A percentile compares a stretch with the other conserved stretches of the same genome.
phyloP scores from a whole-genome alignment of 2,797 vertebrate genomes.

The Sarcoramphus papa region DNA sequence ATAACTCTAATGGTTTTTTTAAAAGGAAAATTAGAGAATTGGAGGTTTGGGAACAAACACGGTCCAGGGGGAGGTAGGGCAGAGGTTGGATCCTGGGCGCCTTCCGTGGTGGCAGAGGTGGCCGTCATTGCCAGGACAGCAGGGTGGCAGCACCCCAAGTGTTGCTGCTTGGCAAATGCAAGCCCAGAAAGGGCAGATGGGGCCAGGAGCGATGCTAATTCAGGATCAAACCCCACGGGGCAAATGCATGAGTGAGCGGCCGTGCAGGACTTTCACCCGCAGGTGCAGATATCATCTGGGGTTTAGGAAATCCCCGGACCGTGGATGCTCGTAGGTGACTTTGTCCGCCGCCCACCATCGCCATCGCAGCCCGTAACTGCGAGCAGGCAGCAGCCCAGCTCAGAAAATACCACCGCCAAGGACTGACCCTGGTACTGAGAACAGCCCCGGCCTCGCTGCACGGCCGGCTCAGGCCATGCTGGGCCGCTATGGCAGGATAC shows the following conservation, averaged over 20 bases:
- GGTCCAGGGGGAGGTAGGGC: neutral
- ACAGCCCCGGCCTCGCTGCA: rapidly evolving
- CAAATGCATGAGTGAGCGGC: neutral
- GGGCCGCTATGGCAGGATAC: rapidly evolving
- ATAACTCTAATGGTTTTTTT: slow-evolving; percentile 71
- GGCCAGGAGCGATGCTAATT: neutral
- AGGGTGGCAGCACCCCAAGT: neutral
- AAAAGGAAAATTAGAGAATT: neutral
- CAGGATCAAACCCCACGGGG: neutral
- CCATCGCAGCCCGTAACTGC: rapidly evolving
- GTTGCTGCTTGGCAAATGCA: neutral
- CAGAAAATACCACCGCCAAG: neutral
- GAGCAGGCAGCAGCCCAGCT: neutral
- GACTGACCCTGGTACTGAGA: neutral
- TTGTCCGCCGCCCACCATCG: rapidly evolving
- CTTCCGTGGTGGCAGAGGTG: neutral
- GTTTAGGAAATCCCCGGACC: neutral
- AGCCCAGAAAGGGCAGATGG: neutral
- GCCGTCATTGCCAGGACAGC: neutral
- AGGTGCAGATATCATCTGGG: neutral
- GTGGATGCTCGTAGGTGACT: neutral
- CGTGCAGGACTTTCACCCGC: neutral
- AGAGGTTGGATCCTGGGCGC: neutral
- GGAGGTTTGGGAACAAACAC: neutral
- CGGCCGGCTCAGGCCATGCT: rapidly evolving